phyloP scores from a whole-genome alignment of 1,140 invertebrate species.

The Drosophila sturtevanti region DNA sequence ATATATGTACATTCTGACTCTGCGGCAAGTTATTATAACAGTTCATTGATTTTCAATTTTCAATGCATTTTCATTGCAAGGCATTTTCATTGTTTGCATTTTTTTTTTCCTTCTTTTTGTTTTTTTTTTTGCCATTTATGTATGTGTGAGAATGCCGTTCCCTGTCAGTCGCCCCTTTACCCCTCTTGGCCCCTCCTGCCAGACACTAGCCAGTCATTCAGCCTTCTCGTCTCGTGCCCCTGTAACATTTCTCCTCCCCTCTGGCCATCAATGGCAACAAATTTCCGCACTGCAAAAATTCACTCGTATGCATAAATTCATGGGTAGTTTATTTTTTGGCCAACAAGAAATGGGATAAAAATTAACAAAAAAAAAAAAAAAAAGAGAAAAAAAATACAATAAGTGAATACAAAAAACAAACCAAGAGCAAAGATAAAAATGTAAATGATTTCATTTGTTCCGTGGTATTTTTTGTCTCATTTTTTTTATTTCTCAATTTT shows the following conservation, averaged over 20 bases:
- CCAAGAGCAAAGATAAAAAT: slow-evolving; percentile 14
- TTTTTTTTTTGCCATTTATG: not conserved
- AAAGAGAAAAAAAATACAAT: slow-evolving; percentile 16
- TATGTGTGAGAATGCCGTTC: not conserved
- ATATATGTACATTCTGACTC: slow-evolving; percentile 53
- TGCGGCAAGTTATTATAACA: slow-evolving; percentile 79
- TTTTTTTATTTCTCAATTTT: not conserved
- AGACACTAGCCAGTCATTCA: not conserved
- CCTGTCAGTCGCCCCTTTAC: not conserved
- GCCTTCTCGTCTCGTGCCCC: too few relatives aligned
- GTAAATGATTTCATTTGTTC: slow-evolving; percentile 55
- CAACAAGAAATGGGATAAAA: slow-evolving; percentile 22
- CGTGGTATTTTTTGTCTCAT: slow-evolving; percentile 16
- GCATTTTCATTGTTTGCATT: slow-evolving; percentile 70
- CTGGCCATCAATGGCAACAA: slow-evolving; percentile 35
- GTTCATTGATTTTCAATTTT: slow-evolving; percentile 80
- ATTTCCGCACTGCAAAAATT: slow-evolving; percentile 52
- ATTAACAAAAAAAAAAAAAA: slow-evolving; percentile 1
- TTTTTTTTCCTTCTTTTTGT: slow-evolving; percentile 6
- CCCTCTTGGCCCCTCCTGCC: not conserved
- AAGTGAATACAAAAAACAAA: slow-evolving; percentile 12
- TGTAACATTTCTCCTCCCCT: too few relatives aligned
- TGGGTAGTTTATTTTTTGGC: slow-evolving; percentile 58
- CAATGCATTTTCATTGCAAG: slow-evolving; percentile 64
- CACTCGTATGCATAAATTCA: slow-evolving; percentile 70